These are phyloP conservation scores for Drosophila gaucha DNA, from an alignment of 2,888 invertebrate species.

Conservation along the genomic window DNA sequence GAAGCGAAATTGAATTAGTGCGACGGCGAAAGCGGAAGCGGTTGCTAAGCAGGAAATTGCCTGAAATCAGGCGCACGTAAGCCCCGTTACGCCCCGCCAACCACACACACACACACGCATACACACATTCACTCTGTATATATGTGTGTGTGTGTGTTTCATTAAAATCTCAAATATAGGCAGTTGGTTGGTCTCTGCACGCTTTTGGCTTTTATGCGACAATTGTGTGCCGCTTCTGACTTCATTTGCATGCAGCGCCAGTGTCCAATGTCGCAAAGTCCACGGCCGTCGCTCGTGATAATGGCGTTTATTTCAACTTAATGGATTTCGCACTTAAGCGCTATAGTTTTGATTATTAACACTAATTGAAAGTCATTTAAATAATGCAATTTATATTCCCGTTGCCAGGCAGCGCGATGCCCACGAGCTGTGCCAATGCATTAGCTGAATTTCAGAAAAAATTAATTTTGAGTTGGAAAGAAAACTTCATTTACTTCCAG, in stretches of 20 bases:
- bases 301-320: conserved; percentile 68
- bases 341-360: conserved; percentile 74
- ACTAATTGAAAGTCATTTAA: conserved; percentile 75
- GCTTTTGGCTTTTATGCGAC: conserved; percentile 53
- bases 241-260: conserved; percentile 70
- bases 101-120: conserved; percentile 16
- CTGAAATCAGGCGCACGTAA: conserved; percentile 81
- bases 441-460: conserved; percentile 42
- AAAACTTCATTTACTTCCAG: neutral
- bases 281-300: conserved; percentile 31
- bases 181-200: conserved; percentile 39
- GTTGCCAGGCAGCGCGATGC: conserved; percentile 15
- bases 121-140: conserved; percentile 6
- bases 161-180: conserved; percentile 57
- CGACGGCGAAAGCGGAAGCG: conserved; percentile 77
- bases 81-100: conserved; percentile 31
- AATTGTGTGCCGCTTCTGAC: conserved; percentile 38
- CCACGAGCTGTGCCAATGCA: too few species aligned
- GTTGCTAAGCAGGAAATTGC: conserved; percentile 82
- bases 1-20: conserved; percentile 79
- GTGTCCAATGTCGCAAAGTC: conserved; percentile 15
- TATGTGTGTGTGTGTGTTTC: conserved; percentile 42
- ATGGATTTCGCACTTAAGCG: conserved; percentile 71
- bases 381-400: conserved; percentile 61
- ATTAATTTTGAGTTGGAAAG: conserved; percentile 3